Conservation (phyloP, 2,113 vertebrate genomes). For the Pungitius pungitius region DNA sequence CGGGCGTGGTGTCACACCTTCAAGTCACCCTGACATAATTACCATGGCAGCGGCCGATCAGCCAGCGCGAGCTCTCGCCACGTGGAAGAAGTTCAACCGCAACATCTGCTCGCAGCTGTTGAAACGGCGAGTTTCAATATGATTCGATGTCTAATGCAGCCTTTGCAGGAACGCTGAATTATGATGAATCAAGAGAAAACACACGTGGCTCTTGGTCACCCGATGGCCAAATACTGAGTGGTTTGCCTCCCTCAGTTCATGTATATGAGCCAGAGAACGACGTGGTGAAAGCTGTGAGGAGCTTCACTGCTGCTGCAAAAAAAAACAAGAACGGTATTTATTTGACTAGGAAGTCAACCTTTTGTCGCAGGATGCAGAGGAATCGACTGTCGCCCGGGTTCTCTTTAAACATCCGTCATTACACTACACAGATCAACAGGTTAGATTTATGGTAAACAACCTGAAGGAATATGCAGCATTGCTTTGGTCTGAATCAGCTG, state of each 20-base stretch:
- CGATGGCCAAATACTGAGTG: no score
- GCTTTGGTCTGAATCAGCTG: neutral
- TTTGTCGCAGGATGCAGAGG: no score
- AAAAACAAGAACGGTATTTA: no score
- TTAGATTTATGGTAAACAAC: neutral
- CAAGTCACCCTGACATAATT: conserved; percentile 39
- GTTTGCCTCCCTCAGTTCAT: no score
- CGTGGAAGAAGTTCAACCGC: conserved; percentile 7
- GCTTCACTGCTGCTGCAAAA: no score
- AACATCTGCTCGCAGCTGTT: neutral
- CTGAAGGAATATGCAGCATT: neutral
- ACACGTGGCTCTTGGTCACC: no score
- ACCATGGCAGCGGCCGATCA: conserved; percentile 45
- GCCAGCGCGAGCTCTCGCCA: conserved; percentile 26
- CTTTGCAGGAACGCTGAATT: neutral
- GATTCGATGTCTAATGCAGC: neutral
- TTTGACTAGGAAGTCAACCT: no score
- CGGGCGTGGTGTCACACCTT: no score
- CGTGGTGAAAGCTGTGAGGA: no score
- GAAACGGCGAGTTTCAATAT: neutral
- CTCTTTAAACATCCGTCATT: no score
- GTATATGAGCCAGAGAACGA: no score
- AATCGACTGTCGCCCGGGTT: no score
- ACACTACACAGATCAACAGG: neutral
- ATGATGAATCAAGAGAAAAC: neutral